phyloP scores from a whole-genome alignment of 1,140 invertebrate species.

The Odontomachus brunneus region DNA sequence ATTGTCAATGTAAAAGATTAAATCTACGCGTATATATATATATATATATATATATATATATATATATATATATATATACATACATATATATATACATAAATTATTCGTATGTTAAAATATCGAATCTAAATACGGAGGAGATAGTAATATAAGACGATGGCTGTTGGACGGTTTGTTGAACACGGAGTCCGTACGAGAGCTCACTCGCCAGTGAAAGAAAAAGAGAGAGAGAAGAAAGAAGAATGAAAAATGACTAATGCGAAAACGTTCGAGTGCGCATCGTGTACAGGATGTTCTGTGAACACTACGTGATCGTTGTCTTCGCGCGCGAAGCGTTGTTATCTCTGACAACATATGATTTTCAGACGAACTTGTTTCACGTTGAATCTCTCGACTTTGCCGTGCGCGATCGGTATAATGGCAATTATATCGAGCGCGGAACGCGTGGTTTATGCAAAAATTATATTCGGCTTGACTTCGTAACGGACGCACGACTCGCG shows the following conservation, averaged over 20 bases:
- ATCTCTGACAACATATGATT: slow-evolving; percentile 24
- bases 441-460: not conserved
- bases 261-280: slow-evolving; percentile 21
- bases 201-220: not conserved
- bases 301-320: slow-evolving; percentile 4
- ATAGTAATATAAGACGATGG: slow-evolving; percentile 74
- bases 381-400: slow-evolving; percentile 11
- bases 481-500: not conserved
- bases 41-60: slow-evolving; percentile 16
- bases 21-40: slow-evolving; percentile 62
- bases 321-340: not conserved
- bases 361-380: slow-evolving; percentile 3
- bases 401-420: not conserved
- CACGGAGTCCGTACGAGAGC: not conserved
- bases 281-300: slow-evolving; percentile 6
- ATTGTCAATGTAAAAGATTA: slow-evolving; percentile 77
- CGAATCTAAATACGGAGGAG: slow-evolving; percentile 48
- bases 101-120: slow-evolving; percentile 54
- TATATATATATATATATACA: slow-evolving; percentile 25
- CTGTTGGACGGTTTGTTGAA: not conserved
- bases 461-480: not conserved
- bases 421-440: not conserved
- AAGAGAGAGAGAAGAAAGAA: not conserved
- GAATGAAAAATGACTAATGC: not conserved
- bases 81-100: slow-evolving; percentile 46